Evolutionary conservation across 2,888 invertebrate species (phyloP), one percentile per base, ranked within the genome.

Genomic region (Asteroscopus sphinx): DNA sequence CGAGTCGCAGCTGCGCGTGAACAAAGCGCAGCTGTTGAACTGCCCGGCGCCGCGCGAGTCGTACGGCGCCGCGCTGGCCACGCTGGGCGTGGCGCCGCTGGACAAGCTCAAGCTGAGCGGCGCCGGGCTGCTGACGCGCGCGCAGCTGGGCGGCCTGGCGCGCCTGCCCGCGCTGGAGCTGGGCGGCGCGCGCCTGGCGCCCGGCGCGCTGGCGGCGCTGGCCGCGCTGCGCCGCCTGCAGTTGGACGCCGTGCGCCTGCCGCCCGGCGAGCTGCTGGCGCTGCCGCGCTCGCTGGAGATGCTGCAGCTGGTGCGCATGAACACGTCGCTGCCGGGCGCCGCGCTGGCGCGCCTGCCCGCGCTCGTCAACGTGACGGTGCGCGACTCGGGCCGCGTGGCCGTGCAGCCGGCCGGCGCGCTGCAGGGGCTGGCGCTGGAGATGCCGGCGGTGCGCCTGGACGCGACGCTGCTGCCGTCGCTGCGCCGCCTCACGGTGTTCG

Each of bases 151-250:
- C 7, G 25, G 26, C 6, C 59, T 67, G 16, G 12, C 5, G 8
- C 25, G 1, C 11, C 46, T 63, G 51, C 35, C 9, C 15, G 12
- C 35, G 21, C 63, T 71, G 9, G 28, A 41, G 26, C 33, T 62
- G 37, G 5, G 2, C 2, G 0, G 3, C 9, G 33, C 32, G 8
- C 2, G 6, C 15, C 54, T 73, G 32, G 42, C 39, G 15, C 39
- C 45, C 11, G 15, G 8, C 35, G 9, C 96, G 96, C 79, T 97
- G 96, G 96, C 8, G 15, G 42, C 96, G 79, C 87, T 97, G 33
- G 6, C 15, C 9, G 8, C 36, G 30, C 40, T 73, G 44, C 47
- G 13, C 11, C 25, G 30, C 11, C 42, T 49, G 52, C 7, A 36
- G 15, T 41, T 70, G 32, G 46, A 52, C 47, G 0, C 0, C 15